Evolutionary conservation across 2,113 vertebrate species (phyloP).

Genomic region (Thalassarche chlororhynchos): DNA sequence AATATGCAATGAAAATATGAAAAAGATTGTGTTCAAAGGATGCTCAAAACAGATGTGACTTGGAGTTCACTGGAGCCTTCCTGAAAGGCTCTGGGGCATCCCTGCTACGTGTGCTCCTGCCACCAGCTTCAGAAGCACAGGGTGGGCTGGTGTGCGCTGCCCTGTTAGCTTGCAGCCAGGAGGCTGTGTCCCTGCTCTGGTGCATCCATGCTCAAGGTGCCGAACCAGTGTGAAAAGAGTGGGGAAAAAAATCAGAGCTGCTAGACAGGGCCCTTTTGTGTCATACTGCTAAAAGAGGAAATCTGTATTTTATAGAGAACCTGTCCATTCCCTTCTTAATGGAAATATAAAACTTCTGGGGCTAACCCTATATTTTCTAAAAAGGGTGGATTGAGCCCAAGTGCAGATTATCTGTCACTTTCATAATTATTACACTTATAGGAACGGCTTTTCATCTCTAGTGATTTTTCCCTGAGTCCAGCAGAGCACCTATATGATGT

Average conservation of each 20-base stretch:
- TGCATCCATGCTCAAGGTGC: background rate
- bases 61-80: background rate
- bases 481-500: background rate
- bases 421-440: background rate
- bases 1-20: background rate
- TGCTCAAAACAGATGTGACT: background rate
- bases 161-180: background rate
- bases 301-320: background rate
- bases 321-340: background rate
- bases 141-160: accelerated
- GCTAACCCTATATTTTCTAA: background rate
- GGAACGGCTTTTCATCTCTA: background rate
- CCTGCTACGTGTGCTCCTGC: background rate
- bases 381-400: background rate
- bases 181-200: background rate
- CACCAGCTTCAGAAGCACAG: background rate
- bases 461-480: background rate
- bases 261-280: background rate
- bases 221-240: background rate
- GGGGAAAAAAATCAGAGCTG: background rate
- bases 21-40: background rate
- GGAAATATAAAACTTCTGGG: background rate
- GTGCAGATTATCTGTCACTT: background rate
- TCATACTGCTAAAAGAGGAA: background rate
- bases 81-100: background rate